Base-by-base conservation (phyloP, 2,113 vertebrate genomes). In the Peucedramus taeniatus region DNA sequence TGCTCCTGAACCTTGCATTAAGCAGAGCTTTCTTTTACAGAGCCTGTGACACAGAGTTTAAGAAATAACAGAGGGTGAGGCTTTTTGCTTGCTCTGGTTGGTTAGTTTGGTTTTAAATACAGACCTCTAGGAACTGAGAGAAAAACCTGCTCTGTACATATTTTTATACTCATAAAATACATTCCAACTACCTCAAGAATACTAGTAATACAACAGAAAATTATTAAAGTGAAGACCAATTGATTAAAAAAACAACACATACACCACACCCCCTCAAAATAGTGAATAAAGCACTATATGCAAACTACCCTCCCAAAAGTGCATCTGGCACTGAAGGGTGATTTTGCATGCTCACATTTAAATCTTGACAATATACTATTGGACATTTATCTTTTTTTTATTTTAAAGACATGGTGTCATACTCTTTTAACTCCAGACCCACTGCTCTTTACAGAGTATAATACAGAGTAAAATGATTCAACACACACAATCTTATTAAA, bases 191-290 rank as follows among this genome's bases (percentile, higher is more conserved):
- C 40, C 9, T 54, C 14, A 56, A 56, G 8, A 92, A 81, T 12
- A 69, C 13, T 10, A 27, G 33, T 22, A 33, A 53, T 10, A 39
- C 12, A 72, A 42, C 27, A 64, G 15, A 50, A 3, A 72, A 95
- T 28, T 50, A 71, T 23, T 53, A 15, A 64, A 76, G 5, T 28
- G 18, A 69, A 82, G 49, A 72, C 5, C 6, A 57, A 21, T 3
- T 39, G 17, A 7, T 65, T 24, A 26, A 59, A 35, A 35, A 59
- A 17, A 24, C 15, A 24, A 64, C 15, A 35, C 15, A 13, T 3
- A 44, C 9, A 21, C 24, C 64, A 64, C 22, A 3, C 2, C 1
- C 2, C 23, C 11, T 3, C 10, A 51, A 68, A 89, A 40, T 1
- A 74, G 8, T 6, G 20, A 68, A 30, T 40, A 60, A 31, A 61